phyloP scores from a whole-genome alignment of 2,888 invertebrate genomes.

The Leptopilina myrica region DNA sequence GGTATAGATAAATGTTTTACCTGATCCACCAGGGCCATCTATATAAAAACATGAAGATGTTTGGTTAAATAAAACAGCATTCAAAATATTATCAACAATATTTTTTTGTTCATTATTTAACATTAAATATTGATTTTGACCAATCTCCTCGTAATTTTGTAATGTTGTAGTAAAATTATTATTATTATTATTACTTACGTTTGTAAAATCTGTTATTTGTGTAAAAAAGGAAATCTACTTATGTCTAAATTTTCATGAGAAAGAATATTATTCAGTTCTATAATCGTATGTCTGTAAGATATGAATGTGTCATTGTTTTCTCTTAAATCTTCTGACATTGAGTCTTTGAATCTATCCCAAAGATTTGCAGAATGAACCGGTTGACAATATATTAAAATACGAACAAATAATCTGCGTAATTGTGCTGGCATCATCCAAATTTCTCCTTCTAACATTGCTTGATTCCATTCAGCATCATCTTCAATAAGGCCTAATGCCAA shows the following conservation, averaged over 20 bases:
- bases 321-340: slow-evolving; percentile 54
- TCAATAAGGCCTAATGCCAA: not conserved
- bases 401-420: slow-evolving; percentile 66
- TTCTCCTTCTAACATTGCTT: slow-evolving; percentile 43
- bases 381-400: slow-evolving; percentile 59
- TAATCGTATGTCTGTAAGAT: slow-evolving; percentile 28
- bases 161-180: not conserved
- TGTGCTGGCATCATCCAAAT: slow-evolving; percentile 46
- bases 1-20: slow-evolving; percentile 73
- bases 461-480: too few species aligned
- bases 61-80: not conserved
- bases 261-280: not conserved
- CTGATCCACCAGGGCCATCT: slow-evolving; percentile 74
- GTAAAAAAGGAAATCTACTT: not conserved
- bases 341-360: slow-evolving; percentile 50
- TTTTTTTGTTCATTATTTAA: slow-evolving; percentile 24
- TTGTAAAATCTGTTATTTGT: not conserved
- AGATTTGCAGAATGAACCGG: slow-evolving; percentile 55
- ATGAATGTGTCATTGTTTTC: not conserved
- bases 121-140: slow-evolving; percentile 28
- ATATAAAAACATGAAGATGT: slow-evolving; percentile 47
- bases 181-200: not conserved
- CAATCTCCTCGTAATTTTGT: not conserved
- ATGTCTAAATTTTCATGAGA: not conserved
- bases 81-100: not conserved